These are phyloP conservation scores for Melipona quadrifasciata DNA, from an alignment of 1,140 invertebrate genomes.

Conservation along the genomic window DNA sequence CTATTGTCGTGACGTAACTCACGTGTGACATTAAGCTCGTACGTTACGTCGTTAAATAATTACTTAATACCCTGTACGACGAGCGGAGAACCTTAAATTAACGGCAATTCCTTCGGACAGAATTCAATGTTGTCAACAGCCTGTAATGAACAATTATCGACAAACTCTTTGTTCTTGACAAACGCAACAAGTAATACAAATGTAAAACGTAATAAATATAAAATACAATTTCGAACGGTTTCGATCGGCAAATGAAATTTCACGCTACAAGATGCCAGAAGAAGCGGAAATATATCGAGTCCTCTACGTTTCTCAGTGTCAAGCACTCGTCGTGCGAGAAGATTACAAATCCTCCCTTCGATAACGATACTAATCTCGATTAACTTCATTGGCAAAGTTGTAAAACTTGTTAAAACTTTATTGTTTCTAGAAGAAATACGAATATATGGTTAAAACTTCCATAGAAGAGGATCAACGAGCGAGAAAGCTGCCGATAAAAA, in stretches of 20 bases:
- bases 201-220: not conserved
- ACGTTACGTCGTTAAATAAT: slow-evolving; percentile 11
- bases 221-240: too few relatives aligned
- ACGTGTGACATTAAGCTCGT: slow-evolving; percentile 18
- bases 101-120: not conserved
- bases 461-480: not conserved
- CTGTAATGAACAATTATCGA: not conserved
- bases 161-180: not conserved
- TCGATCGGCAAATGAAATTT: not conserved
- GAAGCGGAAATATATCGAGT: not conserved
- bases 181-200: not conserved
- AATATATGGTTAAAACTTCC: not conserved
- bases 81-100: slow-evolving; percentile 5
- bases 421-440: not conserved
- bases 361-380: not conserved
- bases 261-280: too few relatives aligned
- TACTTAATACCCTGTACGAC: slow-evolving; percentile 46
- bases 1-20: not conserved
- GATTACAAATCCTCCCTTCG: not conserved
- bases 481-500: not conserved
- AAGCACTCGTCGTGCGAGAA: slow-evolving; percentile 1
- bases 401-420: slow-evolving; percentile 10
- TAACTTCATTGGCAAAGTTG: not conserved
- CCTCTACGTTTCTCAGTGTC: too few relatives aligned
- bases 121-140: not conserved